These are phyloP conservation scores for Halichoerus grypus DNA, from an alignment of 2,113 vertebrate genomes.

Conservation along the genomic window DNA sequence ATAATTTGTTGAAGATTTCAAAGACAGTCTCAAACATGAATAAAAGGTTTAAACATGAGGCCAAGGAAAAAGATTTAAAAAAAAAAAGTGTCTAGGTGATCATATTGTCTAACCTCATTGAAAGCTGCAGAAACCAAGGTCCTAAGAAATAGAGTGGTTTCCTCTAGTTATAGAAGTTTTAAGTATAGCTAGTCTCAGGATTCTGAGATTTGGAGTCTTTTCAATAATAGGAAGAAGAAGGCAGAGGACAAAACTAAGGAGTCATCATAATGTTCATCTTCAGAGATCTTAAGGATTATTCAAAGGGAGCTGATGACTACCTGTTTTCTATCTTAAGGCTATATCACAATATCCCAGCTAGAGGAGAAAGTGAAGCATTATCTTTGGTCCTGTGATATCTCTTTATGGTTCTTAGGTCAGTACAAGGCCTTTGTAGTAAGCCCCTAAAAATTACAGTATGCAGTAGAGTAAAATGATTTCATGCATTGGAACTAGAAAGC, in stretches of 20 bases:
- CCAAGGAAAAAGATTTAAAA: not conserved
- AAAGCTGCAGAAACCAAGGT: not conserved
- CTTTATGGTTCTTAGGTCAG: not conserved
- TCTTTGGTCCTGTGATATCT: not conserved
- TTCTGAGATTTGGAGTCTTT: not conserved
- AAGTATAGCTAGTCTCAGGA: not conserved
- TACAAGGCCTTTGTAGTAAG: not conserved
- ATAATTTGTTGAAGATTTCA: not conserved
- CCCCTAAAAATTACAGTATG: not conserved
- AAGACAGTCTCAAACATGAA: not conserved
- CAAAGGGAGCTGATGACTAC: not conserved
- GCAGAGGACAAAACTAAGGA: not conserved
- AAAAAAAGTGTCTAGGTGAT: not conserved
- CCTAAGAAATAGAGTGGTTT: not conserved
- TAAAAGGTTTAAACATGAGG: not conserved
- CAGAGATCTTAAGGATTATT: not conserved
- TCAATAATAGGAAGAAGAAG: not conserved
- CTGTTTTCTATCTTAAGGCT: not conserved
- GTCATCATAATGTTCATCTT: not conserved
- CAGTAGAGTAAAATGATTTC: not conserved
- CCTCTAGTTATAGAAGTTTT: not conserved
- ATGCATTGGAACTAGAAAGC: not conserved
- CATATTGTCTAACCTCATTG: not conserved
- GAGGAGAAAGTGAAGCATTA: not conserved
- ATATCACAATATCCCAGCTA: not conserved